phyloP scores from a whole-genome alignment of 1,140 invertebrate genomes.

The Sycophila sp. region DNA sequence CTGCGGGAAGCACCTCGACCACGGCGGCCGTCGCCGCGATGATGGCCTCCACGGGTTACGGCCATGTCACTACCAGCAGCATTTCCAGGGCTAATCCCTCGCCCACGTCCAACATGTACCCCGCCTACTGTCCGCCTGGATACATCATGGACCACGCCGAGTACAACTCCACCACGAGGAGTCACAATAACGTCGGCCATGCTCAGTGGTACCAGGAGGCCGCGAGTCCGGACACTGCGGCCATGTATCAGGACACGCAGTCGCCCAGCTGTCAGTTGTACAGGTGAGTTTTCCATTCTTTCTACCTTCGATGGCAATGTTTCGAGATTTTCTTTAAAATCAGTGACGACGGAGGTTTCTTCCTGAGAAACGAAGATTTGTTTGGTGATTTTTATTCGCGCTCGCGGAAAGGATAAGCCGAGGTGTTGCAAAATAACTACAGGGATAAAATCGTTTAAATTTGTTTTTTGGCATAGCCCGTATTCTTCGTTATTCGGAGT shows the following conservation, averaged over 20 bases:
- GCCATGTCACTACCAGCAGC: slow-evolving; percentile 55
- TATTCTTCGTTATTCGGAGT: no score
- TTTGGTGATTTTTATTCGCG: no score
- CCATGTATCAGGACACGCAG: slow-evolving; percentile 64
- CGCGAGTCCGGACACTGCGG: slow-evolving; percentile 59
- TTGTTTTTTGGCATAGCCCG: no score
- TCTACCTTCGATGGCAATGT: no score
- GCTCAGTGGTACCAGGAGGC: slow-evolving; percentile 39
- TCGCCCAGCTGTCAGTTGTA: slow-evolving; percentile 63
- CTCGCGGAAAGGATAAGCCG: no score
- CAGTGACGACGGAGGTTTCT: no score
- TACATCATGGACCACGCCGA: slow-evolving; percentile 65
- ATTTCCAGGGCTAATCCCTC: slow-evolving; percentile 69
- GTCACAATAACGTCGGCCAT: slow-evolving; percentile 53
- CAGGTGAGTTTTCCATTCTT: slow-evolving; percentile 54
- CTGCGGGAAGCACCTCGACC: slow-evolving; percentile 56
- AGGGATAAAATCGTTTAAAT: no score
- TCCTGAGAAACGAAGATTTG: no score
- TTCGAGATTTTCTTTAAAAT: no score
- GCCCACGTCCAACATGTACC: slow-evolving; percentile 66
- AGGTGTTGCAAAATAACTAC: no score
- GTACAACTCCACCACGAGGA: slow-evolving; percentile 61
- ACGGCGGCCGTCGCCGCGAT: slow-evolving; percentile 63
- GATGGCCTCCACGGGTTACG: slow-evolving; percentile 70
- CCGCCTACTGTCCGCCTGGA: slow-evolving; percentile 66